Evolutionary conservation across 2,113 vertebrate genomes (phyloP), one percentile per base, ranked within the genome.

Genomic region (Emberiza fucata): DNA sequence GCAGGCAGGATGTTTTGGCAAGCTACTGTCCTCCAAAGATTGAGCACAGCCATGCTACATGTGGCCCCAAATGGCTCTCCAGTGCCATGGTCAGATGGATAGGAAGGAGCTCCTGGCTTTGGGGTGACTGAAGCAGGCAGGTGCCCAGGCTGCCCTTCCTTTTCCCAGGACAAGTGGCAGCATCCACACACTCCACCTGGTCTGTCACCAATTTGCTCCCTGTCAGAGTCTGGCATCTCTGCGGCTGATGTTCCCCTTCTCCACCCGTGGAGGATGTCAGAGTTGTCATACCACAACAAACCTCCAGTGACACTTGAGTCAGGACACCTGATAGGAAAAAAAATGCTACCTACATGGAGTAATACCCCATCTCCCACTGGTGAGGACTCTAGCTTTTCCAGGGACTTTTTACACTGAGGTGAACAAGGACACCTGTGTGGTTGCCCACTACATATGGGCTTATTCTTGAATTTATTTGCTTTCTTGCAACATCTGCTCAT

Each of bases 41-140:
- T 39, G 47, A 27, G 4, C 28, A 40, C 4, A 48, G 39, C 17
- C 1, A 0, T 69, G 54, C 29, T 9, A 14, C 20, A 0, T 35
- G 14, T 8, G 65, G 40, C 27, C 39, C 19, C 72, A 27, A 7
- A 12, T 42, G 19, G 3, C 6, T 90, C 23, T 73, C 24, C n/a
- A 25, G 35, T 11, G 59, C n/a, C 17, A 4, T 6, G 18, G 11
- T 33, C 42, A 54, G 29, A 31, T 4, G 45, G 59, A 22, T 11
- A 44, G 44, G 11, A 70, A 51, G 39, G 35, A 77, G 15, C 12
- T 76, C 53, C 54, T 88, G 64, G 20, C 8, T 89, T 81, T 70
- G 65, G 27, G 9, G 9, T 75, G 17, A 12, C n/a, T 12, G 28
- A 45, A 63, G 19, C 59, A 59, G 47, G 16, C 33, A 66, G 35